Evolutionary conservation across 2,797 vertebrate genomes (phyloP).

Genomic region (Melanotaenia parkinsoni): DNA sequence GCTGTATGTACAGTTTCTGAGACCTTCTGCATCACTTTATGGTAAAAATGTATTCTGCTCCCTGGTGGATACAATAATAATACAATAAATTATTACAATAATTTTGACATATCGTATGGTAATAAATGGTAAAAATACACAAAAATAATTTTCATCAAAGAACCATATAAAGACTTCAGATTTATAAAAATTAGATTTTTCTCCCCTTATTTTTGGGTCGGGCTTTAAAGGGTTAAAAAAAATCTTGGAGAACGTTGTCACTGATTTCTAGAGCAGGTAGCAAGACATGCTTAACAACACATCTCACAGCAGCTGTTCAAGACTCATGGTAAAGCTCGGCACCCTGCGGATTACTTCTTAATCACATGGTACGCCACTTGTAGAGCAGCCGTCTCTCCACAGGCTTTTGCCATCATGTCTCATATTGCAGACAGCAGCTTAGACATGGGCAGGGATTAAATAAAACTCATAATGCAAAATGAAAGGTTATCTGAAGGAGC

Average conservation of each 20-base stretch:
- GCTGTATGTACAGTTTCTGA: too few relatives aligned
- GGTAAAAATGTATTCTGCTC: not conserved
- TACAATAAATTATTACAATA: too few relatives aligned
- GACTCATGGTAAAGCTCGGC: constrained; percentile 48
- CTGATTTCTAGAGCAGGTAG: constrained; percentile 11
- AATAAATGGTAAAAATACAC: too few relatives aligned
- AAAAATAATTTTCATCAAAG: too few relatives aligned
- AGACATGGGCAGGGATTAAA: constrained; percentile 69
- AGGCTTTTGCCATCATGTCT: constrained; percentile 46
- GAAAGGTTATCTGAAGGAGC: constrained; percentile 71
- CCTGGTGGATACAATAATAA: too few relatives aligned
- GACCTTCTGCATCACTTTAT: too few relatives aligned
- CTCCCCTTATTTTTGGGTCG: too few relatives aligned
- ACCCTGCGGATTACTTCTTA: constrained; percentile 64
- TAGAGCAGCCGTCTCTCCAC: constrained; percentile 53
- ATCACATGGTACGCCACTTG: constrained; percentile 64
- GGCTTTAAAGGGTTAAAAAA: too few relatives aligned
- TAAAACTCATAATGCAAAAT: constrained; percentile 70
- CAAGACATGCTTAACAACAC: constrained; percentile 36
- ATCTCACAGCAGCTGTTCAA: constrained; percentile 57
- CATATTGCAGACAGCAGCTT: constrained; percentile 54
- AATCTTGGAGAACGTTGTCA: not conserved
- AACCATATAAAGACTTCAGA: too few relatives aligned
- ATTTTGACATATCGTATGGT: too few relatives aligned
- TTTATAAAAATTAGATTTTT: too few relatives aligned